Base-by-base conservation (phyloP, 2,113 vertebrate genomes). In the Sorex araneus region DNA sequence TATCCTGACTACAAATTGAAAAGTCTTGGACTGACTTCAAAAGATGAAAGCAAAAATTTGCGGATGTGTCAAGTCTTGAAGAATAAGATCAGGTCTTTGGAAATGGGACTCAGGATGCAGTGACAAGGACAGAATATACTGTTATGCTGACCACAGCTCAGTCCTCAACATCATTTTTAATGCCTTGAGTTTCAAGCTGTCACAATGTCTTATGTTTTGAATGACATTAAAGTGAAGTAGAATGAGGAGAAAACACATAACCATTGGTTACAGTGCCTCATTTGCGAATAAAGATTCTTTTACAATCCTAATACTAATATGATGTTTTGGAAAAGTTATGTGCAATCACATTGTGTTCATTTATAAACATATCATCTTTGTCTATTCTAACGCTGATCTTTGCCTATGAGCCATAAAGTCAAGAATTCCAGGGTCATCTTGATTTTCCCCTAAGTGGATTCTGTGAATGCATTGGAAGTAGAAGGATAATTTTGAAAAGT, bases 211-310 rank as follows among this genome's bases (percentile, higher is more conserved):
- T 87, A 60, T 75, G 34, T 86, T 95, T 95, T 82, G 43, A 89
- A 82, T 90, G 76, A 47, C 32, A 90, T 85, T 89, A 92, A 73
- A 84, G 50, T 89, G 63, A 81, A 73, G 66, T 87, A 80, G 89
- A 30, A 94, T 75, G 25, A 74, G 18, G 13, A 36, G 76, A 92
- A 87, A 64, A 70, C 43, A 92, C 57, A 92, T 32, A 47, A 87
- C 86, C 7, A 60, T 92, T 60, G 13, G 84, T 90, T 94, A 60
- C 77, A 73, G 50, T 77, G 50, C 25, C 23, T 60, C 69, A 79
- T 77, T 91, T 84, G 67, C 87, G 36, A 90, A 54, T 87, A 91
- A 92, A 93, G 40, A 57, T 92, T 90, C 92, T 19, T 45, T 90
- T 93, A 60, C 28, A 70, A 89, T 80, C 47, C 79, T 94, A 43